Evolutionary conservation across 1,140 invertebrate genomes (phyloP).

Genomic region (Microplitis demolitor): DNA sequence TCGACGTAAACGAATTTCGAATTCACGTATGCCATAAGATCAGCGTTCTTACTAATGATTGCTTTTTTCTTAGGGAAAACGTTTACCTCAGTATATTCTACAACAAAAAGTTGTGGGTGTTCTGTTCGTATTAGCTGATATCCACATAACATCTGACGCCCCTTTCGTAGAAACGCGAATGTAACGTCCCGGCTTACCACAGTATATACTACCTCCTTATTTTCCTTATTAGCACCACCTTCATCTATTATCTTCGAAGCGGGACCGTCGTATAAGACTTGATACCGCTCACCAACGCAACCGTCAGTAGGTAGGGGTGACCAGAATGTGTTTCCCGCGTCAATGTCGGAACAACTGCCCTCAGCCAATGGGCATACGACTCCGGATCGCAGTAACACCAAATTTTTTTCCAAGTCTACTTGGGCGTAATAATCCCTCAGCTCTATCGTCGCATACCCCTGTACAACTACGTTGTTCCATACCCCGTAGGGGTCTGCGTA

Average conservation of each 20-base stretch:
- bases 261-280: slow-evolving; percentile 1
- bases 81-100: background rate
- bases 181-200: background rate
- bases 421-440: slow-evolving; percentile 6
- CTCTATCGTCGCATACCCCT: slow-evolving; percentile 7
- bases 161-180: slow-evolving; percentile 3
- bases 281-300: background rate
- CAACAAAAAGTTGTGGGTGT: slow-evolving; percentile 13
- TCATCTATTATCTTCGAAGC: background rate
- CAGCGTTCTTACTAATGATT: background rate
- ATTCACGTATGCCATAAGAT: slow-evolving; percentile 23
- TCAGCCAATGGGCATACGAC: slow-evolving; percentile 6
- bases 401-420: background rate
- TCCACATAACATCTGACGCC: background rate
- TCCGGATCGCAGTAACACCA: slow-evolving; percentile 19
- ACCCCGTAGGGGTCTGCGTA: slow-evolving; percentile 25
- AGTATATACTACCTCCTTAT: background rate
- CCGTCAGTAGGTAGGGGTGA: background rate
- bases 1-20: slow-evolving; percentile 31
- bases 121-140: background rate
- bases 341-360: slow-evolving; percentile 17
- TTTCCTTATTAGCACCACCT: background rate
- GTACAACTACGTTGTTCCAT: slow-evolving; percentile 20
- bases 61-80: background rate
- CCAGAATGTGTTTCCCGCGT: slow-evolving; percentile 32